Percentiles rank a stretch among this genome's conserved stretches.
phyloP scores from a whole-genome alignment of 2,888 invertebrate genomes.

The Abrostola triplasia region DNA sequence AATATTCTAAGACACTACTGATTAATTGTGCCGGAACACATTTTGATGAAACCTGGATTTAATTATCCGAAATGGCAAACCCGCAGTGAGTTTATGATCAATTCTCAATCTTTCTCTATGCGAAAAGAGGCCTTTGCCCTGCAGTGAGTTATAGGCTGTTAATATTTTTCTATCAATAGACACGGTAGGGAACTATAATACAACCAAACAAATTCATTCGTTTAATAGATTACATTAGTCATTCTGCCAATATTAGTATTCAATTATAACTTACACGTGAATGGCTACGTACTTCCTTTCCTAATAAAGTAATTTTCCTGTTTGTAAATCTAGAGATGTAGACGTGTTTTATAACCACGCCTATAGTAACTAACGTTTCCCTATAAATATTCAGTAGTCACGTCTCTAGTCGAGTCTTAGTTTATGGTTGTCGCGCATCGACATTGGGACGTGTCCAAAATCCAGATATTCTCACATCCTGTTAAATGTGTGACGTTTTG shows the following conservation, averaged over 20 bases:
- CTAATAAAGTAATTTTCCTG: slow-evolving; percentile 25
- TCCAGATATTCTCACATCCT: slow-evolving; percentile 51
- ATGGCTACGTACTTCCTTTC: slow-evolving; percentile 21
- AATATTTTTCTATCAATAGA: too few species aligned
- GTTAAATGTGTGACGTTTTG: slow-evolving; percentile 38
- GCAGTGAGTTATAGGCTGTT: too few species aligned
- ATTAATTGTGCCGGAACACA: too few species aligned
- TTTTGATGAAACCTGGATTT: too few species aligned
- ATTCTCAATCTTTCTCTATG: too few species aligned
- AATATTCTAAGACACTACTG: too few species aligned
- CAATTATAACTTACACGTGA: neutral
- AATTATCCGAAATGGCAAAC: too few species aligned
- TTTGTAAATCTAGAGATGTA: slow-evolving; percentile 11
- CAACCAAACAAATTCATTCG: too few species aligned
- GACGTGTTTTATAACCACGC: slow-evolving; percentile 2
- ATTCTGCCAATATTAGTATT: neutral
- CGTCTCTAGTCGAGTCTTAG: slow-evolving; percentile 46
- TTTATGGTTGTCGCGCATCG: slow-evolving; percentile 52
- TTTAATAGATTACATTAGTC: too few species aligned
- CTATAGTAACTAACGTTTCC: slow-evolving; percentile 29
- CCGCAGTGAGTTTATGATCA: too few species aligned
- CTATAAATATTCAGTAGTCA: slow-evolving; percentile 49
- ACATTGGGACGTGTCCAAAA: slow-evolving; percentile 58
- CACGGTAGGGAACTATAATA: too few species aligned
- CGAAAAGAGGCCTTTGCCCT: too few species aligned